A percentile compares a stretch with the other conserved stretches of the same genome.
These are phyloP conservation scores for Anisognathus igniventris DNA, from an alignment of 2,797 vertebrate genomes.

Conservation along the genomic window DNA sequence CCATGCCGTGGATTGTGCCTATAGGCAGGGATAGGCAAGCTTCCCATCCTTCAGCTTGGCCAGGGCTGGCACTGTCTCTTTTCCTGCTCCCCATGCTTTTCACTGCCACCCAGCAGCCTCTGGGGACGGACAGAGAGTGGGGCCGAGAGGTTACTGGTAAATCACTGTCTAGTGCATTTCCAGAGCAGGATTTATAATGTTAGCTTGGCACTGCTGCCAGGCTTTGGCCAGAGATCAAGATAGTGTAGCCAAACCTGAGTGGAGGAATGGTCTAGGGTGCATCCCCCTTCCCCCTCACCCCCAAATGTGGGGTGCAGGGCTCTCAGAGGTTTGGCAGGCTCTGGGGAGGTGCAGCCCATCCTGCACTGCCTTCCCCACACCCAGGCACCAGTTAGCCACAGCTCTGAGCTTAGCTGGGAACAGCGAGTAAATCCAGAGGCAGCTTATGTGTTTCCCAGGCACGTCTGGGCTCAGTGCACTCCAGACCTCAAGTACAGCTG, in stretches of 20 bases:
- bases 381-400: not conserved
- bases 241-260: fast-evolving
- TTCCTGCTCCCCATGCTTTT: not conserved
- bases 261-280: not conserved
- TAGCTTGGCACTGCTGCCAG: not conserved
- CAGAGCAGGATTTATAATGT: not conserved
- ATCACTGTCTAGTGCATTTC: not conserved
- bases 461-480: not conserved
- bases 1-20: fast-evolving
- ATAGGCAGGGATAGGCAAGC: not conserved
- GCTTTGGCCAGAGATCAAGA: not conserved
- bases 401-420: not conserved
- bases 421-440: not conserved
- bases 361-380: fast-evolving
- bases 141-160: not conserved
- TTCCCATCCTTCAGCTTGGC: not conserved
- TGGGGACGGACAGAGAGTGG: not conserved
- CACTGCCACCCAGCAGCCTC: not conserved
- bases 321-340: not conserved
- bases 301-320: fast-evolving
- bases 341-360: not conserved
- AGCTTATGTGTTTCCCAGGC: not conserved
- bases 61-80: not conserved
- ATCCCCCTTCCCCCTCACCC: fast-evolving
- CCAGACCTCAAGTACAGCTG: not conserved